Evolutionary conservation across 2,797 vertebrate species (phyloP), one percentile per base, ranked within the genome.

Genomic region (Euphonia xanthogaster): DNA sequence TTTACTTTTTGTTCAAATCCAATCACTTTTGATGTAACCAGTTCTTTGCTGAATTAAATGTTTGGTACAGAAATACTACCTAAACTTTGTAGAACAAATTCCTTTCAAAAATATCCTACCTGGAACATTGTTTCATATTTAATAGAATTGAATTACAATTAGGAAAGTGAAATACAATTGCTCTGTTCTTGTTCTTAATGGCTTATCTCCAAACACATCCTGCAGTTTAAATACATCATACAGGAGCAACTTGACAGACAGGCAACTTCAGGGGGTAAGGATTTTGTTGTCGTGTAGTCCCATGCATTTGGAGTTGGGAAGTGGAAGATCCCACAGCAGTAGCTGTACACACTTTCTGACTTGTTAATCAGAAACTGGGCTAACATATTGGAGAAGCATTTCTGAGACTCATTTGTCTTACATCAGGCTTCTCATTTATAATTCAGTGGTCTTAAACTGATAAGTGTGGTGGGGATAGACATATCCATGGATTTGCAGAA

Each of bases 1-100:
- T 97, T 98, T 97, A 97, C 74, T 97, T 96, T 97, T 96, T 98
- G 97, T 98, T 97, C 97, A 98, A 98, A 93, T 82, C 54, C 37
- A 28, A 97, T 97, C 91, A 96, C 74, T 88, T 96, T 95, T 97
- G 86, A 95, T 97, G 97, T 98, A 95, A 88, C 55, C 81, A 74
- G 12, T 91, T 79, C 97, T 98, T 97, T 93, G 94, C 96, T 92
- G 92, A 96, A 94, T 95, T 97, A 92, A 96, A 94, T 90, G 92
- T 93, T 96, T 97, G 97, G 96, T 96, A 97, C 97, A 97, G 96
- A 98, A 98, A 96, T 35, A 54, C 30, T 35, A 55, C 68, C 66
- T 66, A 45, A 80, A 60, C 90, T 83, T 86, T 93, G 89, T 86
- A 94, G 66, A 78, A 94, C 61, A 72, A 50, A 30, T 86, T 91